Evolutionary conservation across 2,888 invertebrate genomes (phyloP), one percentile per base, ranked within the genome.

Genomic region (Adelphocoris suturalis): DNA sequence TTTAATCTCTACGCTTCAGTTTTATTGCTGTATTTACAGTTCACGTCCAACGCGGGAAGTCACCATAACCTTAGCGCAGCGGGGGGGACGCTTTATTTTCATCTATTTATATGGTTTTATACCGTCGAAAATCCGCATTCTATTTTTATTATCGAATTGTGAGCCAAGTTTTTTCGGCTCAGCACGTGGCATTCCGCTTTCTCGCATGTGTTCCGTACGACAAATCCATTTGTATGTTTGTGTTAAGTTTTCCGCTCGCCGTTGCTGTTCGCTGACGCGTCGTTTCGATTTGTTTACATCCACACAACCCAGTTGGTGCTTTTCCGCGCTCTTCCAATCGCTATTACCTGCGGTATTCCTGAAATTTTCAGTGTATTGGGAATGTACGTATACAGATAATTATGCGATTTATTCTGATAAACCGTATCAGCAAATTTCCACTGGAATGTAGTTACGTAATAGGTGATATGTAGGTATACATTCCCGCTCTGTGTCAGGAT

Each of bases 41-140:
- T n/a, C 23, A 23, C 23, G 23, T 27, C 19, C 68, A 68, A 68
- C 68, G 68, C 68, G 68, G 68, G 68, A 68, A 68, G 68, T 68
- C 23, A 23, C 27, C 23, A 68, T 68, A 68, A 68, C 68, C 68
- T 68, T 23, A 23, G 23, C 68, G 68, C 23, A 12, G 68, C 9
- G 68, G 68, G 68, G n/a, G 68, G 23, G 68, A 68, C 68, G 68
- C 68, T 68, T 0, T 68, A 68, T 68, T 68, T 68, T 23, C 68
- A 3, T 68, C 68, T 68, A 68, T 68, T 23, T 23, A 23, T 68
- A 68, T 23, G 5, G 0, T 0, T 68, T 11, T 68, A 23, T 68
- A 19, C 68, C 19, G 68, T 68, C 68, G 68, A 68, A 68, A 68
- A 68, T 68, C 68, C 9, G 68, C 68, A 19, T 61, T 68, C 68